phyloP scores from a whole-genome alignment of 2,797 vertebrate species.

The Garrulus glandarius region DNA sequence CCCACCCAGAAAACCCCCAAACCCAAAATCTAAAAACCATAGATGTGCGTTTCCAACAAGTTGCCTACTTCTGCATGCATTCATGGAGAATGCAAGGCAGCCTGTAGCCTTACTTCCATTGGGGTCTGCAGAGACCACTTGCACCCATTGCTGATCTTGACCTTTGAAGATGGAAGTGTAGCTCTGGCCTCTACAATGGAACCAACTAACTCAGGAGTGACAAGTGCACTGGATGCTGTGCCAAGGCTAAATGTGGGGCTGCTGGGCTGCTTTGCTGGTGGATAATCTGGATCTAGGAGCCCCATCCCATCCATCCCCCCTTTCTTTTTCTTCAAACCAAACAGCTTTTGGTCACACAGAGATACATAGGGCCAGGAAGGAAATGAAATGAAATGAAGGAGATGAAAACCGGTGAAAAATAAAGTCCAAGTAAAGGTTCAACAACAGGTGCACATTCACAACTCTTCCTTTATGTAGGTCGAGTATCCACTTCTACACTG shows the following conservation, averaged over 20 bases:
- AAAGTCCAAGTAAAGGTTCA: not conserved
- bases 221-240: rapidly evolving
- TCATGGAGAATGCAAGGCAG: not conserved
- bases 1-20: rapidly evolving
- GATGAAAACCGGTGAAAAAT: not conserved
- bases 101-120: not conserved
- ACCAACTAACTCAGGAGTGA: not conserved
- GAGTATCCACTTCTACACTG: not conserved
- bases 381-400: not conserved
- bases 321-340: not conserved
- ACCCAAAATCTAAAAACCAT: not conserved
- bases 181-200: not conserved
- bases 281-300: not conserved
- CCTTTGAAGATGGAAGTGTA: not conserved
- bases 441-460: not conserved
- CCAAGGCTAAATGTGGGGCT: not conserved
- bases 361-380: not conserved
- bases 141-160: not conserved
- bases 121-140: not conserved
- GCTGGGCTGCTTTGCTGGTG: not conserved
- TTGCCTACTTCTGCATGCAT: rapidly evolving
- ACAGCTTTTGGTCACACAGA: not conserved
- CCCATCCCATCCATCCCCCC: not conserved
- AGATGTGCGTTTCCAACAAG: not conserved
- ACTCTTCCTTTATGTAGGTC: not conserved